Percentiles rank a stretch among this genome's conserved stretches.
Evolutionary conservation across 2,113 vertebrate genomes (phyloP).

Genomic region (Balaeniceps rex): DNA sequence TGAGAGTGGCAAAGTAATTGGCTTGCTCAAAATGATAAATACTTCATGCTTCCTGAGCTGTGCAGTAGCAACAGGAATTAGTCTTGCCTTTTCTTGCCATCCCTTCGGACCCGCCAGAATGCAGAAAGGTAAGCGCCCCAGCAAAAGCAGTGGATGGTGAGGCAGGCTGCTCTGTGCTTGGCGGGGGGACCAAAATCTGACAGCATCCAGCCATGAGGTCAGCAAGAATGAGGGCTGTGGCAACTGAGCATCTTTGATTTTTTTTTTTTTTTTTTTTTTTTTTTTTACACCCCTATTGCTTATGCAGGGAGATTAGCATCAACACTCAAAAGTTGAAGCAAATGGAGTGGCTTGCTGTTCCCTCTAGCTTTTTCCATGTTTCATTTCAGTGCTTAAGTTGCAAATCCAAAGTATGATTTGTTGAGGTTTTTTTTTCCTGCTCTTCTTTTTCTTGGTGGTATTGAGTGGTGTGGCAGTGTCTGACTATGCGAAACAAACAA

Average conservation of each 20-base stretch:
- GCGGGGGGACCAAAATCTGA: accelerated
- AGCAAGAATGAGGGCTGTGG: not conserved
- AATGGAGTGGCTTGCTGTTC: not conserved
- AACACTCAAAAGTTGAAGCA: not conserved
- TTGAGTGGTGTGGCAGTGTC: not conserved
- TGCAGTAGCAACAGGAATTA: not conserved
- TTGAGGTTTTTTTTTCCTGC: not conserved
- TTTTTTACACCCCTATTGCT: not conserved
- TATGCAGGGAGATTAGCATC: not conserved
- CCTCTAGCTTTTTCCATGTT: not conserved
- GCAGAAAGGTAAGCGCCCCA: not conserved
- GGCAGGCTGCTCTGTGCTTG: not conserved
- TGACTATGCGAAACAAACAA: not conserved
- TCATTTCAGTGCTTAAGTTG: not conserved
- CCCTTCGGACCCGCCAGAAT: not conserved
- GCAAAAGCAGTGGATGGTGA: not conserved
- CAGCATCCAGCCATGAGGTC: not conserved
- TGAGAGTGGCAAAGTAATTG: not conserved
- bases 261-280: not conserved
- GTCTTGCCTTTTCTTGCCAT: not conserved
- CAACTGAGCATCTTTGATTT: not conserved
- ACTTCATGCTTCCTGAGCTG: not conserved
- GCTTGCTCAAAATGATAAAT: not conserved
- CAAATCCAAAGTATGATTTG: not conserved
- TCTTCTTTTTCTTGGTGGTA: not conserved